phyloP scores from a whole-genome alignment of 1,140 invertebrate species.

The Armadillidium nasatum region DNA sequence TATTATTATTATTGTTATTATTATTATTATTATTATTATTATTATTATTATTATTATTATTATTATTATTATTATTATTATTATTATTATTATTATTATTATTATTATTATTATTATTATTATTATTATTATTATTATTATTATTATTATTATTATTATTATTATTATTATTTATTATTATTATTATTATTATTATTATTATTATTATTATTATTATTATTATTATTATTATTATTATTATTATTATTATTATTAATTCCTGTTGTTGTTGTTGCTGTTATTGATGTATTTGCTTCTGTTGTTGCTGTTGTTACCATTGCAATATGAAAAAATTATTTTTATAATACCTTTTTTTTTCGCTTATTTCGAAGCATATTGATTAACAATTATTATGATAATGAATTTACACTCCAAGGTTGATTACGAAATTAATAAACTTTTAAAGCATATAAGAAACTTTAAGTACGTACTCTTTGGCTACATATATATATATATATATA shows the following conservation, averaged over 20 bases:
- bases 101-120: conserved; percentile 7
- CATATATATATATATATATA: too few relatives aligned
- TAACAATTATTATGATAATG: too few relatives aligned
- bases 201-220: conserved; percentile 8
- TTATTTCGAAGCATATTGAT: too few relatives aligned
- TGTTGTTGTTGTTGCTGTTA: too few relatives aligned
- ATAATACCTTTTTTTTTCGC: too few relatives aligned
- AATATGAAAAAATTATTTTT: too few relatives aligned
- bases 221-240: background rate
- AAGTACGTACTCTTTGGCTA: too few relatives aligned
- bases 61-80: background rate
- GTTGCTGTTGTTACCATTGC: too few relatives aligned
- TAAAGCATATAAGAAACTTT: too few relatives aligned
- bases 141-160: background rate
- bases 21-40: background rate
- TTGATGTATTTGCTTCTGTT: too few relatives aligned
- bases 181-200: background rate
- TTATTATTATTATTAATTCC: background rate
- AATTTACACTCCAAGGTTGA: too few relatives aligned
- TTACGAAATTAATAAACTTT: too few relatives aligned
- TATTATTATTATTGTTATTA: background rate
- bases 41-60: background rate
- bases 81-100: background rate
- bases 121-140: background rate
- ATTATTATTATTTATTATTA: background rate